These are phyloP conservation scores for Prunella himalayana DNA, from an alignment of 2,113 vertebrate species.

Conservation along the genomic window DNA sequence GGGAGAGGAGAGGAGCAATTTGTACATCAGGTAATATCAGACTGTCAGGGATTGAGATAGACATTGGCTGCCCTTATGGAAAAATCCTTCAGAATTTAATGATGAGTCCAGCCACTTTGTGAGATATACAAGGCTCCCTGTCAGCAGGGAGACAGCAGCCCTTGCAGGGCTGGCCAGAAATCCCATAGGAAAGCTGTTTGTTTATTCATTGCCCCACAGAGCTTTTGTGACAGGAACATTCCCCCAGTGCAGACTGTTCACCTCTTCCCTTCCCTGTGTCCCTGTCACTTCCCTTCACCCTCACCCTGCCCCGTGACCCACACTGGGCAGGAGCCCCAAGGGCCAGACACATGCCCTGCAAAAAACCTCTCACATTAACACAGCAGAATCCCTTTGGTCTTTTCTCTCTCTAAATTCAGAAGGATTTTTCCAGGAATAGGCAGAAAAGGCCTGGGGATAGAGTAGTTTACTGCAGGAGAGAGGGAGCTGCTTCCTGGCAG, in stretches of 20 bases:
- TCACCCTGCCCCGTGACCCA: background rate
- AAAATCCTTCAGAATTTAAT: slow-evolving; percentile 20
- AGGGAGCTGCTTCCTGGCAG: background rate
- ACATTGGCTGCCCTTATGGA: background rate
- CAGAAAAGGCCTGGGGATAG: background rate
- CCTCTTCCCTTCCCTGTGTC: background rate
- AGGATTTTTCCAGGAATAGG: slow-evolving; percentile 38
- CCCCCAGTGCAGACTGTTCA: background rate
- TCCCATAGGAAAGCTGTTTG: background rate
- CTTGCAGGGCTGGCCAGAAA: background rate
- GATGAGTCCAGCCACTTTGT: background rate
- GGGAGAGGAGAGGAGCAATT: background rate
- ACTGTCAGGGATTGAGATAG: background rate
- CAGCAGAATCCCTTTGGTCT: background rate
- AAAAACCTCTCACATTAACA: background rate
- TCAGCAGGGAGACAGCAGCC: background rate
- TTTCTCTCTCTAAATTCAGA: background rate
- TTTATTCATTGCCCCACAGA: background rate
- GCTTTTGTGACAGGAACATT: background rate
- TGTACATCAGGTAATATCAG: background rate
- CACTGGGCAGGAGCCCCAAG: background rate
- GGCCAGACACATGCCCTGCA: background rate
- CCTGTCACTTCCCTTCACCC: background rate
- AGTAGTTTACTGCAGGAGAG: background rate
- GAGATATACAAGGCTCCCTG: background rate